These are phyloP conservation scores for Arnoldichthys spilopterus DNA, from an alignment of 2,797 vertebrate species.

Conservation along the genomic window DNA sequence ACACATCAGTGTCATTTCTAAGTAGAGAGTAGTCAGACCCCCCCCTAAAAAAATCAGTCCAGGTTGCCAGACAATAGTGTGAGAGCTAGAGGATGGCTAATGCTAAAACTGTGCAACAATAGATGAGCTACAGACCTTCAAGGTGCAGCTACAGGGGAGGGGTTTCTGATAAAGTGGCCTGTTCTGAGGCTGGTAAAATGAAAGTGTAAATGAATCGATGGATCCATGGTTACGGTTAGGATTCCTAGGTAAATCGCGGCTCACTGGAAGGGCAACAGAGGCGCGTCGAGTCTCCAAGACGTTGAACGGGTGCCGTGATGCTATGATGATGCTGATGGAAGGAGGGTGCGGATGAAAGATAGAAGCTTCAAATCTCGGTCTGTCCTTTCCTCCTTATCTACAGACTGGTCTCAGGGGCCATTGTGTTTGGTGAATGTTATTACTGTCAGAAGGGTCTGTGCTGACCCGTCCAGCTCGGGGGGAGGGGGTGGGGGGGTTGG, in stretches of 20 bases:
- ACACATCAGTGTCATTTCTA: background rate
- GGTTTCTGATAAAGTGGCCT: too few species aligned
- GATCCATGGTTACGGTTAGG: background rate
- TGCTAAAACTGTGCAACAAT: background rate
- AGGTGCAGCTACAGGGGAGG: too few species aligned
- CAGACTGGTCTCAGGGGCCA: conserved; percentile 65
- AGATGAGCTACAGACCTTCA: background rate
- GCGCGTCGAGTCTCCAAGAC: background rate
- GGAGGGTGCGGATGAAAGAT: conserved; percentile 38
- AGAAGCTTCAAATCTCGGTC: conserved; percentile 67
- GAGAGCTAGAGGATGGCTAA: background rate
- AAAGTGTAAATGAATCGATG: background rate
- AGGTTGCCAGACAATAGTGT: too few species aligned
- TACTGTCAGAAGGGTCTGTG: conserved; percentile 66
- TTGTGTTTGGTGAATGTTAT: conserved; percentile 75
- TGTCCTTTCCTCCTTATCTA: conserved; percentile 42
- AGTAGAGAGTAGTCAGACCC: background rate
- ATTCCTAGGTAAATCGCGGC: background rate
- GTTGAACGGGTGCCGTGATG: background rate
- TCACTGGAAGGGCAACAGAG: background rate
- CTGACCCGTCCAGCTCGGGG: conserved; percentile 72
- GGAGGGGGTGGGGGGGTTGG: conserved; percentile 8
- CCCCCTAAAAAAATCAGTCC: too few species aligned
- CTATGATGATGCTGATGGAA: conserved; percentile 44
- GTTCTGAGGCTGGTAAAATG: background rate